Evolutionary conservation across 2,113 vertebrate species (phyloP), one percentile per base, ranked within the genome.

Genomic region (Polyodon spathula): DNA sequence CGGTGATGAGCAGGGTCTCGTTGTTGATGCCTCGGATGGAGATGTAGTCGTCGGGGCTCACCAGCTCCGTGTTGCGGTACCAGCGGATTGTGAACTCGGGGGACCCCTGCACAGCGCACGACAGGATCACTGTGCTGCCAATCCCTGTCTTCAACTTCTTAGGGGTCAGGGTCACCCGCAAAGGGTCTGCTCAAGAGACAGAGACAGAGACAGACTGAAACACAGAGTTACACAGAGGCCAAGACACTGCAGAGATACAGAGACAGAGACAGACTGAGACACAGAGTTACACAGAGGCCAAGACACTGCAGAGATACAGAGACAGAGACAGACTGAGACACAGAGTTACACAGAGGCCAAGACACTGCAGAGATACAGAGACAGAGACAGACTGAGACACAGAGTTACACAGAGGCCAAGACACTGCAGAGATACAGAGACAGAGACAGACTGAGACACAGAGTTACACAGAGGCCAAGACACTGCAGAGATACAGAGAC

Each of bases 71-170:
- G 88, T 99, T 98, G 68, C 94, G 92, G 81, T 93, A 98, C 96
- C 96, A 99, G 72, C 85, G 89, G 76, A 97, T 85, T 52, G 75
- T 68, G 60, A 93, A 97, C 74, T 97, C 92, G 0, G 94, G 94
- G n/a, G 95, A 96, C 58, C 96, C 95, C 52, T 88, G 89, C 46
- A 97, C 92, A 4, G 93, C 82, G 41, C 96, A 97, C 12, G 94
- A 96, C 40, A 99, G 88, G 81, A 97, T 97, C 70, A 98, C 96
- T 0, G 96, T 97, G 76, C 93, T 98, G 81, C 96, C 95, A 41
- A 99, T 98, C 63, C 95, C 95, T 0, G 94, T 97, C 81, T 97
- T 98, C 74, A 99, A 87, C 82, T 97, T 97, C 87, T 97, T 97
- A 75, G 96, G 96, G 71, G 95, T 94, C 73, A 98, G 85, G 61